Conservation (phyloP, 2,888 invertebrate species). For the Lycaena phlaeas region DNA sequence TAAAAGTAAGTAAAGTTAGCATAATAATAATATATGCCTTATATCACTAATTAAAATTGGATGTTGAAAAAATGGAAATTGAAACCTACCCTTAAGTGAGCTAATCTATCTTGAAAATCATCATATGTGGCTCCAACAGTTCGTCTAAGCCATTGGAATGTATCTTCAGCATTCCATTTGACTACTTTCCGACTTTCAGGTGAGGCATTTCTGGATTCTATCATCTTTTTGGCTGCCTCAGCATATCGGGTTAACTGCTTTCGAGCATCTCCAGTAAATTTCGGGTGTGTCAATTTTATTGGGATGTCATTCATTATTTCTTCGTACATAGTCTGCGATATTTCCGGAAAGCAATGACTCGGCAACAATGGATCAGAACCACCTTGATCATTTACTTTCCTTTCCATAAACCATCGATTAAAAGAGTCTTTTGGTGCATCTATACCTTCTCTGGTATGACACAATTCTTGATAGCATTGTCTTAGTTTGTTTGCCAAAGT, state of each 20-base stretch:
- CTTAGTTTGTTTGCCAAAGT: slow-evolving; percentile 87
- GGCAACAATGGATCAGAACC: slow-evolving; percentile 94
- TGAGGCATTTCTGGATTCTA: slow-evolving; percentile 93
- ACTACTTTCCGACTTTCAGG: slow-evolving; percentile 96
- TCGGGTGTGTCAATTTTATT: slow-evolving; percentile 94
- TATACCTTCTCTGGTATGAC: slow-evolving; percentile 92
- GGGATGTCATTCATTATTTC: slow-evolving; percentile 99
- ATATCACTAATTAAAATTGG: too few species aligned
- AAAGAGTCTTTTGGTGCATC: slow-evolving; percentile 97
- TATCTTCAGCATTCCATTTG: slow-evolving; percentile 98
- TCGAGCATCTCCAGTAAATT: slow-evolving; percentile 95
- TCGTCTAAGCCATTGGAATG: slow-evolving; percentile 94
- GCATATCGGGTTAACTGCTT: slow-evolving; percentile 95
- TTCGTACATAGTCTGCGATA: slow-evolving; percentile 95
- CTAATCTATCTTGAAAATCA: slow-evolving; percentile 90
- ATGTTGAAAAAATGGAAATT: too few species aligned
- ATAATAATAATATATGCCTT: too few species aligned
- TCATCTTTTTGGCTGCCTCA: slow-evolving; percentile 97
- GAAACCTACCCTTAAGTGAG: slow-evolving; percentile 84
- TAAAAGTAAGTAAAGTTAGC: too few species aligned
- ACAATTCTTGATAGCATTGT: slow-evolving; percentile 94
- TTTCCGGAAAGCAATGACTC: slow-evolving; percentile 92
- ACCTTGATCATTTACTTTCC: slow-evolving; percentile 89
- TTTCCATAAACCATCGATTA: slow-evolving; percentile 96
- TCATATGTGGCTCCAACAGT: slow-evolving; percentile 95